phyloP scores from a whole-genome alignment of 2,113 vertebrate genomes.

The Ciconia boyciana region DNA sequence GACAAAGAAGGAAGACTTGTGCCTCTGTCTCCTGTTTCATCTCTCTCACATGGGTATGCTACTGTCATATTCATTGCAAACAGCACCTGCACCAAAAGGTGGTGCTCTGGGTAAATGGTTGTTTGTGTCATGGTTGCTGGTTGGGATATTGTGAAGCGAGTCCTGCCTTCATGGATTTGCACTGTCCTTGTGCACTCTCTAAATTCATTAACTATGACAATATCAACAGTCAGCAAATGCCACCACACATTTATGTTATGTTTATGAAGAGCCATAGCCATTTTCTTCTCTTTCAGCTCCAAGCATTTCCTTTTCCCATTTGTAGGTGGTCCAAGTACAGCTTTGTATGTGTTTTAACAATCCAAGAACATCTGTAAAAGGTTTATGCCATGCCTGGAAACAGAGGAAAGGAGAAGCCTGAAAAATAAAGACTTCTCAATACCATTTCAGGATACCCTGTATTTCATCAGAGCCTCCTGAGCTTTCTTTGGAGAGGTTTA shows the following conservation, averaged over 20 bases:
- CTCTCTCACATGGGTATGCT: rapidly evolving
- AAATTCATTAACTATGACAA: not conserved
- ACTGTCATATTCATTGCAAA: not conserved
- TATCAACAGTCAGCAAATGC: not conserved
- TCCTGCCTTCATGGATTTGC: rapidly evolving
- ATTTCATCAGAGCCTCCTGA: not conserved
- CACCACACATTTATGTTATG: rapidly evolving
- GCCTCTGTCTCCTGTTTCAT: not conserved
- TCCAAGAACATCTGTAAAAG: not conserved
- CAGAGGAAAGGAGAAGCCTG: not conserved
- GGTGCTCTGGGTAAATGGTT: not conserved
- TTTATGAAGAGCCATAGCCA: not conserved
- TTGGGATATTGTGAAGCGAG: not conserved
- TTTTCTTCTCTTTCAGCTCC: not conserved
- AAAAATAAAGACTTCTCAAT: not conserved
- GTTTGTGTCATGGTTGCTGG: not conserved
- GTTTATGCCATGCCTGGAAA: not conserved
- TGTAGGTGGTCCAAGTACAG: not conserved
- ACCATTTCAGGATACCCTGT: not conserved
- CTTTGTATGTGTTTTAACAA: not conserved
- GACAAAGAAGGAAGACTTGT: not conserved
- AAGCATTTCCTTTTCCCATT: not conserved
- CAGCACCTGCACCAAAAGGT: not conserved
- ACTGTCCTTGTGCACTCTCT: not conserved
- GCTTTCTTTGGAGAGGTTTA: not conserved